Percentiles rank a stretch among this genome's conserved stretches.
Conservation (phyloP, 2,797 vertebrate genomes). For the Galagoides demidoff region DNA sequence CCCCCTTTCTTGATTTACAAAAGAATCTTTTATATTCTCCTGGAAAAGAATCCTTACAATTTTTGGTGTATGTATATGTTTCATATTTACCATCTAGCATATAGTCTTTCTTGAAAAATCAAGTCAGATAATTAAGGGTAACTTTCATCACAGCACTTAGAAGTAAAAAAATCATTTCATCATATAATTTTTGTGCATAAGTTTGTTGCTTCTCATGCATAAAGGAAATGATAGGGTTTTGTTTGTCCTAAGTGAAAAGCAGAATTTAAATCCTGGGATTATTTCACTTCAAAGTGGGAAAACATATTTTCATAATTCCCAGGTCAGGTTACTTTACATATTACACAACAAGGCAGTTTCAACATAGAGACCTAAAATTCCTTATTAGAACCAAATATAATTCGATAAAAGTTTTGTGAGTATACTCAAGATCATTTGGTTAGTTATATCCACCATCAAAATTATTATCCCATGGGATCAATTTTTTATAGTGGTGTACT, state of each 20-base stretch:
- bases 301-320: neutral
- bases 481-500: neutral
- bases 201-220: neutral
- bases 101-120: neutral
- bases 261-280: constrained; percentile 5
- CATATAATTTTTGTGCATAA: neutral
- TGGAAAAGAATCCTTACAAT: neutral
- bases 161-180: neutral
- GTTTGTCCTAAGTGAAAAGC: neutral
- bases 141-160: neutral
- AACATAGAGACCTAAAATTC: constrained; percentile 21
- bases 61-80: neutral
- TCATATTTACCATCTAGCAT: neutral
- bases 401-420: neutral
- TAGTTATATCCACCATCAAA: neutral
- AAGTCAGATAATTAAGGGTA: constrained; percentile 21
- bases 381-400: neutral
- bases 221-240: neutral
- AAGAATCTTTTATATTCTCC: neutral
- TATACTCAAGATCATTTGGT: neutral
- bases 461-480: neutral
- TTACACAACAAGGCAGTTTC: neutral
- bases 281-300: constrained; percentile 32
- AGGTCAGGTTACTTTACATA: neutral
- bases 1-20: neutral